A percentile compares a stretch with the other conserved stretches of the same genome.
Evolutionary conservation across 2,888 invertebrate species (phyloP).

Genomic region (Gryllus longicercus): DNA sequence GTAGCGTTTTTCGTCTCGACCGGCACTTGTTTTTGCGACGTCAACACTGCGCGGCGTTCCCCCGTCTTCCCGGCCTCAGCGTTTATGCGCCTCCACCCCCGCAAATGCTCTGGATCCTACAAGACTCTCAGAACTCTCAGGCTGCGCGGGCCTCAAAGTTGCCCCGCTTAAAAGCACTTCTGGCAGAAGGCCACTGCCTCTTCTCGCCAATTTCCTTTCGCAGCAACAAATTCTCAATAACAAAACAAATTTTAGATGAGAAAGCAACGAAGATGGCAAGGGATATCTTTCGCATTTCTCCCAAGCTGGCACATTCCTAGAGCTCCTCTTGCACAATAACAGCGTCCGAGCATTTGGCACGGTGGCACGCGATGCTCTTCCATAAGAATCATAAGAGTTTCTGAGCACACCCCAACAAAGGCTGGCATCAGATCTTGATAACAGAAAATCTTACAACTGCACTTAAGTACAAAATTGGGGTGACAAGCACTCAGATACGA

Average conservation of each 20-base stretch:
- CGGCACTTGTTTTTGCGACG: not conserved
- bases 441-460: too few relatives aligned
- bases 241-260: conserved; percentile 17
- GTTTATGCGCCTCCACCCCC: conserved; percentile 4
- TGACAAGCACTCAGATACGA: too few relatives aligned
- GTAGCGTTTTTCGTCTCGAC: not conserved
- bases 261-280: not conserved
- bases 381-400: too few relatives aligned
- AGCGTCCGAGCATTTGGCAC: too few relatives aligned
- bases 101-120: not conserved
- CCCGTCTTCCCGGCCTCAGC: not conserved
- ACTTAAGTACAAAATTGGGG: too few relatives aligned
- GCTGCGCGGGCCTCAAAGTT: not conserved
- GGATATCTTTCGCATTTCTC: not conserved
- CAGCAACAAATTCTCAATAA: conserved; percentile 2
- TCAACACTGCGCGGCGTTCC: not conserved
- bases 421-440: too few relatives aligned
- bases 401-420: too few relatives aligned
- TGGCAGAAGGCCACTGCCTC: not conserved
- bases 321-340: too few relatives aligned
- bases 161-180: not conserved
- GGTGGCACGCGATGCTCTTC: too few relatives aligned
- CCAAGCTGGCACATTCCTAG: not conserved
- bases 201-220: not conserved
- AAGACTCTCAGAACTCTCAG: not conserved